phyloP scores from a whole-genome alignment of 2,888 invertebrate species.

The Laspeyria flexula region DNA sequence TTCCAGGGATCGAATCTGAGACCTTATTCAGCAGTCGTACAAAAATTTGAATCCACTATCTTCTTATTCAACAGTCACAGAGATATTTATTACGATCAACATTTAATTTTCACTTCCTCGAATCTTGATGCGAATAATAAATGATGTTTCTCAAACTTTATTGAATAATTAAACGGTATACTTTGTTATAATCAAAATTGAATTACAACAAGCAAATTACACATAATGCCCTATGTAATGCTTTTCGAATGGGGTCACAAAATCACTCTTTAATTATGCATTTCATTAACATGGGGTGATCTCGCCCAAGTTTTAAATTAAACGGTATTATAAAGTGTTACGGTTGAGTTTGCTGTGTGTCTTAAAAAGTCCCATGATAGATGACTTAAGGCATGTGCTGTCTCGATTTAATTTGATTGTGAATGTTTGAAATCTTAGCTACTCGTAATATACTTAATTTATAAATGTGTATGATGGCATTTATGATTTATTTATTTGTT shows the following conservation, averaged over 20 bases:
- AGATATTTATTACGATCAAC: too few relatives aligned
- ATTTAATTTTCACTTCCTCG: background rate
- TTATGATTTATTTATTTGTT: conserved; percentile 32
- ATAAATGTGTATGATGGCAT: conserved; percentile 40
- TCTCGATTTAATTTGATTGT: conserved; percentile 62
- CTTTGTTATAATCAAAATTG: conserved; percentile 81
- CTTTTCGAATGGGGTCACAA: conserved; percentile 78
- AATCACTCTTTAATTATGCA: conserved; percentile 80
- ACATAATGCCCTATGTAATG: conserved; percentile 74
- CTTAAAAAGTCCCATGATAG: conserved; percentile 61
- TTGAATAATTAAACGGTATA: conserved; percentile 77
- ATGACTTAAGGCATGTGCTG: conserved; percentile 66
- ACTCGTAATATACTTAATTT: conserved; percentile 37
- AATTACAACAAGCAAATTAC: conserved; percentile 84
- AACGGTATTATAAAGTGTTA: conserved; percentile 22
- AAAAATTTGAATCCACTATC: too few relatives aligned
- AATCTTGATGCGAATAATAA: background rate
- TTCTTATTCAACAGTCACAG: too few relatives aligned
- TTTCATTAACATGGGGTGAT: conserved; percentile 55
- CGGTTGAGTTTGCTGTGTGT: conserved; percentile 13
- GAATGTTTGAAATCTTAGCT: conserved; percentile 57
- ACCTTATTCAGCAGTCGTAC: too few relatives aligned
- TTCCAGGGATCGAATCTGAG: too few relatives aligned
- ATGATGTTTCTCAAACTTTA: conserved; percentile 29
- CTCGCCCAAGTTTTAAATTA: conserved; percentile 14